Conservation (phyloP, 2,888 invertebrate genomes). For the Aplocera efformata region DNA sequence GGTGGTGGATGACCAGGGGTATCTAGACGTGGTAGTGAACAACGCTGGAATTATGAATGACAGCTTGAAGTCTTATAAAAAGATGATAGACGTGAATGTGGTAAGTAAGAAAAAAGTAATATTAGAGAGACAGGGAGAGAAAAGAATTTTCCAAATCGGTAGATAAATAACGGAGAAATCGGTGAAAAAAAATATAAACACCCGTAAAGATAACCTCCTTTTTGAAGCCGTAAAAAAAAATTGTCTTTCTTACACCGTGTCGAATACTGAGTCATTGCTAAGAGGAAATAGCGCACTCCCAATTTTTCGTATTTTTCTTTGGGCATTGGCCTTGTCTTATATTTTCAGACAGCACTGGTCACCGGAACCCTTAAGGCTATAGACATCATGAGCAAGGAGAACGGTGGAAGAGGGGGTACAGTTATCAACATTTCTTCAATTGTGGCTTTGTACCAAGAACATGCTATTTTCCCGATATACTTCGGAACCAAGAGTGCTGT, state of each 20-base stretch:
- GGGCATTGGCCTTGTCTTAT: no score
- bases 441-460: slow-evolving; percentile 30
- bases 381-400: slow-evolving; percentile 44
- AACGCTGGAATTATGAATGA: slow-evolving; percentile 53
- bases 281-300: no score
- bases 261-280: no score
- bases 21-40: slow-evolving; percentile 46
- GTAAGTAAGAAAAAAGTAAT: no score
- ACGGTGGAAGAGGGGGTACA: slow-evolving; percentile 42
- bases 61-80: slow-evolving; percentile 35
- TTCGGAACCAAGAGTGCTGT: slow-evolving; percentile 41
- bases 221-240: no score
- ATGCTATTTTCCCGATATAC: slow-evolving; percentile 35
- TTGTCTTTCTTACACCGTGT: no score
- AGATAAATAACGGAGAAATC: no score
- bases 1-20: slow-evolving; percentile 36
- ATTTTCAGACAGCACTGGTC: slow-evolving; percentile 38
- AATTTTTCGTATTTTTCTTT: no score
- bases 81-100: slow-evolving; percentile 46
- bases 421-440: slow-evolving; percentile 46
- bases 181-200: no score
- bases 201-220: no score
- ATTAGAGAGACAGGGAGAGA: no score
- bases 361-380: slow-evolving; percentile 38
- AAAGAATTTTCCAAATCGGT: no score